Evolutionary conservation across 1,140 invertebrate genomes (phyloP).

Genomic region (Drosophila obscura): DNA sequence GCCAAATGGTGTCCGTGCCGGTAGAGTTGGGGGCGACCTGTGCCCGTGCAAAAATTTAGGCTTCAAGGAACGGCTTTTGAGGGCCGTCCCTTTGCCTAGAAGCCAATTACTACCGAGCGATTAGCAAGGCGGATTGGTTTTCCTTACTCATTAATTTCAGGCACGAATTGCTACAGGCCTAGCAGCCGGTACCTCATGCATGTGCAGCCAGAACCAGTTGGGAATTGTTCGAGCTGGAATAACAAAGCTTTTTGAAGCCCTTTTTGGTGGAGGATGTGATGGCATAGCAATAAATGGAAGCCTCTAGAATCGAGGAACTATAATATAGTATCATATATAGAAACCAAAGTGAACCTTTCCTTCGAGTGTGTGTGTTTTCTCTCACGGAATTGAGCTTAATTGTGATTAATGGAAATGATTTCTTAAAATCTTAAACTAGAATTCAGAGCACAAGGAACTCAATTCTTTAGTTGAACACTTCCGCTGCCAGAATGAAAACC

Average conservation of each 20-base stretch:
- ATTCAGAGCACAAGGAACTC: conserved; percentile 19
- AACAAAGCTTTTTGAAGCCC: background rate
- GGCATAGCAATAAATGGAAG: too few relatives aligned
- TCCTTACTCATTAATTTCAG: conserved; percentile 83
- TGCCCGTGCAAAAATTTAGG: conserved; percentile 80
- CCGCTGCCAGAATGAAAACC: conserved; percentile 19
- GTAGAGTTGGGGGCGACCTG: conserved; percentile 70
- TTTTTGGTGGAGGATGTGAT: background rate
- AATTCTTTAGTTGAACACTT: conserved; percentile 45
- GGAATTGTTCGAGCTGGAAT: conserved; percentile 41
- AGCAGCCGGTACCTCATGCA: conserved; percentile 1
- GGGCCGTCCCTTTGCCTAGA: conserved; percentile 63
- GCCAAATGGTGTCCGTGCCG: conserved; percentile 14
- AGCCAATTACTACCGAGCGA: conserved; percentile 74
- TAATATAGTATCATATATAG: too few relatives aligned
- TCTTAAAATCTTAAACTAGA: conserved; percentile 40
- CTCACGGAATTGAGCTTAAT: conserved; percentile 44
- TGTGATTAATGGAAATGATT: conserved; percentile 55
- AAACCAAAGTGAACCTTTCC: too few relatives aligned
- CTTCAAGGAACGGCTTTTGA: conserved; percentile 53
- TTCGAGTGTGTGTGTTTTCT: background rate
- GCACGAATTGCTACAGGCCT: conserved; percentile 42
- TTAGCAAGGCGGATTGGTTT: conserved; percentile 81
- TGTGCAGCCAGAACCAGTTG: conserved; percentile 47
- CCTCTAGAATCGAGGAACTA: too few relatives aligned